These are phyloP conservation scores for Ctenopoma multispine DNA, from an alignment of 2,797 vertebrate genomes.

Conservation along the genomic window DNA sequence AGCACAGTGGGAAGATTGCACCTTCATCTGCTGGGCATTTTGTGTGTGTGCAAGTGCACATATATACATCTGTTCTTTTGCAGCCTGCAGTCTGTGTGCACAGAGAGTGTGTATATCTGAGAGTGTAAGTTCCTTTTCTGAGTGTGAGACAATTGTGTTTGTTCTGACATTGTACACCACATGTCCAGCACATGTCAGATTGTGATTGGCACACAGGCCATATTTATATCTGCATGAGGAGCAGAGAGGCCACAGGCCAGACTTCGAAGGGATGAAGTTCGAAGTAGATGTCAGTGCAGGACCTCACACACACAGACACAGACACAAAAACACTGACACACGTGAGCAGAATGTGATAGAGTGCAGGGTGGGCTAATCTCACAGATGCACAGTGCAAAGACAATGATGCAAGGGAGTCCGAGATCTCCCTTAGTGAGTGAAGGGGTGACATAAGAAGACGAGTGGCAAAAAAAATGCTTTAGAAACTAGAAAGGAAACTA, in stretches of 20 bases:
- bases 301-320: conserved; percentile 21
- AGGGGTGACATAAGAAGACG: neutral
- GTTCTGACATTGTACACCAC: conserved; percentile 59
- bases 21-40: conserved; percentile 75
- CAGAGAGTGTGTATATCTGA: conserved; percentile 25
- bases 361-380: conserved; percentile 45
- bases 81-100: conserved; percentile 27
- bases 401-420: conserved; percentile 5
- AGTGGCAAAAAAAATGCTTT: conserved; percentile 5
- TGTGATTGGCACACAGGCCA: conserved; percentile 63
- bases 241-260: conserved; percentile 46
- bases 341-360: conserved; percentile 6
- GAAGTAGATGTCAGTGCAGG: conserved; percentile 25
- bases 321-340: conserved; percentile 5
- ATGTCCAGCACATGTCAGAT: conserved; percentile 72
- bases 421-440: conserved; percentile 23
- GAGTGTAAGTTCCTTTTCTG: conserved; percentile 52
- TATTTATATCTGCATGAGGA: conserved; percentile 62
- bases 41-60: conserved; percentile 37
- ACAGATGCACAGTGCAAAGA: conserved; percentile 28
- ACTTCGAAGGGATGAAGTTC: conserved; percentile 30
- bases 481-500: neutral
- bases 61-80: conserved; percentile 66
- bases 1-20: conserved; percentile 62
- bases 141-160: conserved; percentile 67